Base-by-base conservation (phyloP, 2,797 vertebrate genomes). In the Peromyscus nudipes region DNA sequence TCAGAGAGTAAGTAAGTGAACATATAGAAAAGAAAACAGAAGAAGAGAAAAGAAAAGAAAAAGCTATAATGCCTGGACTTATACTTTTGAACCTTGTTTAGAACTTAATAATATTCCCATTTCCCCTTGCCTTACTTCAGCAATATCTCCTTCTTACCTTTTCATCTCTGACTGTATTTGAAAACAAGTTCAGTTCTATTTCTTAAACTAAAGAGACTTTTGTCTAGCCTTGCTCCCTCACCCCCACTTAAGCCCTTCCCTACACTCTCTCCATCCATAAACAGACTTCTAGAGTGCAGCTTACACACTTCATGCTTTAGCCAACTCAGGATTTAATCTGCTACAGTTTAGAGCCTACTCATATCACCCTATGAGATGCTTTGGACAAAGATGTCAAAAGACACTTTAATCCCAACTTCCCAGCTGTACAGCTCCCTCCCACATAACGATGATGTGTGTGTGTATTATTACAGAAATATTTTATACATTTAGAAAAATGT, bases 381-480 rank as follows among this genome's bases (percentile, higher is more conserved):
- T 82, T 60, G 57, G 60, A 55, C n/a, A 88, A 89, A 97, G 49
- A 37, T 84, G 3, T 73, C 19, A 82, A 55, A 90, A 1, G 23
- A 79, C 3, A 19, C n/a, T 64, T 29, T 37, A 64, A 19, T 62
- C 11, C 1, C 13, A 17, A 14, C 5, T 29, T 94, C 14, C 64
- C 19, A 79, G n/a, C 23, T 21, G 69, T 62, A 40, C 4, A 77
- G 4, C 79, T 52, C 13, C n/a, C 55, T 62, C 77, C 31, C 13
- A 62, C 27, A 23, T 6, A 43, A 67, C 11, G 52, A 52, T 67
- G 34, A 69, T 37, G 10, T 7, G 4, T 87, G 19, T 92, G 16
- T 92, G 16, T 71, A 27, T 85, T 81, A 73, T 57, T 92, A 0
- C 4, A 89, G 81, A 93, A 80, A 80, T 83, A 91, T 37, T 86